Evolutionary conservation across 2,888 invertebrate genomes (phyloP).

Genomic region (Cyrtodaria siliqua): DNA sequence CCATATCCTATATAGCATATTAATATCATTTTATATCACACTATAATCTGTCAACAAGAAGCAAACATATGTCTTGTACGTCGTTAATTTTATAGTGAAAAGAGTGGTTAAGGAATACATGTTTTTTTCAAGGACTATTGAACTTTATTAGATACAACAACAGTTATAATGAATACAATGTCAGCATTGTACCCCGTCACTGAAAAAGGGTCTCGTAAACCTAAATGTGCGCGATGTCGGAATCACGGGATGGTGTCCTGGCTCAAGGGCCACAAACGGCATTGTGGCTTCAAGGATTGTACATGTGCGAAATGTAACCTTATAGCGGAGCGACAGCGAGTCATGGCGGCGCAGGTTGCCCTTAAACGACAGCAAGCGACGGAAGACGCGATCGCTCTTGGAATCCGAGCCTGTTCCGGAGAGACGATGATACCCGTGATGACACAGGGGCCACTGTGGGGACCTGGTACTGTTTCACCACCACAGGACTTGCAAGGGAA

Average conservation of each 20-base stretch:
- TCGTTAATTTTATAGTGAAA: too few relatives aligned
- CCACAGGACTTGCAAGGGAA: constrained; percentile 42
- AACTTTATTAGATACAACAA: too few relatives aligned
- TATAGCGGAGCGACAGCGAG: constrained; percentile 97
- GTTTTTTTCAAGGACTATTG: too few relatives aligned
- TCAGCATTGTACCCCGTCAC: constrained; percentile 82
- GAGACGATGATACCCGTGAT: constrained; percentile 82
- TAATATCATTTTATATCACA: too few relatives aligned
- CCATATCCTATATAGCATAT: constrained; percentile 1
- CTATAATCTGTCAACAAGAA: too few relatives aligned
- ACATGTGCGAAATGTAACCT: constrained; percentile 97
- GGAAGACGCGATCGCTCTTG: constrained; percentile 97
- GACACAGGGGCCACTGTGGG: constrained; percentile 86
- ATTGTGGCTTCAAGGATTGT: constrained; percentile 96
- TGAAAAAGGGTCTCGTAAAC: constrained; percentile 91
- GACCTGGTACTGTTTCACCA: constrained; percentile 84
- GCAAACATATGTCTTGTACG: too few relatives aligned
- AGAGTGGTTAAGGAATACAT: too few relatives aligned
- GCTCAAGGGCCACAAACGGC: constrained; percentile 97
- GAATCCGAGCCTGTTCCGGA: constrained; percentile 89
- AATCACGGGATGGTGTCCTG: constrained; percentile 98
- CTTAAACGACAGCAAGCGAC: constrained; percentile 98
- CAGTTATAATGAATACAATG: constrained; percentile 41
- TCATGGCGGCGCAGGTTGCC: constrained; percentile 98
- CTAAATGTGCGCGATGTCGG: constrained; percentile 97